phyloP scores from a whole-genome alignment of 2,797 vertebrate genomes.

The Propithecus deckenii region DNA sequence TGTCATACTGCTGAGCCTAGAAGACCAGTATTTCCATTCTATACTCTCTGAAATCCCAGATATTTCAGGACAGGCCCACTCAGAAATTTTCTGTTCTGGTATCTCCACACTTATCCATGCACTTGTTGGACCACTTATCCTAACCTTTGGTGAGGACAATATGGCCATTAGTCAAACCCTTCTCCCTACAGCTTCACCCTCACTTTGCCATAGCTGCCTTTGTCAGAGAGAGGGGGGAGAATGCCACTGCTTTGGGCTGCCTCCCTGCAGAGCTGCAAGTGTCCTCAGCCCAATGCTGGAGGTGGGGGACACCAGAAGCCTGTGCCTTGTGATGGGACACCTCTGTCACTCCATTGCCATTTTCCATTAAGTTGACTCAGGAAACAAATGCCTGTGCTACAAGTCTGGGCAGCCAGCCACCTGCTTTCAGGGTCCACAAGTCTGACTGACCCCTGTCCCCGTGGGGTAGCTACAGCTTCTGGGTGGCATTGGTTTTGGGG shows the following conservation, averaged over 20 bases:
- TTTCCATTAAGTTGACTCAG: background rate
- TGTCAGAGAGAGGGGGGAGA: background rate
- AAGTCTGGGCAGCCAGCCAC: background rate
- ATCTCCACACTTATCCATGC: background rate
- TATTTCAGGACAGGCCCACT: background rate
- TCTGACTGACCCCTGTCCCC: background rate
- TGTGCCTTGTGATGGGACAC: background rate
- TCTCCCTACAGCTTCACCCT: background rate
- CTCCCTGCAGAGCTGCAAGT: background rate
- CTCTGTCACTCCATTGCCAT: background rate
- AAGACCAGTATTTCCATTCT: background rate
- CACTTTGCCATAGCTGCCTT: background rate
- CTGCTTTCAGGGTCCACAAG: background rate
- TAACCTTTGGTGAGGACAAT: background rate
- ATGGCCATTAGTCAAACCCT: background rate
- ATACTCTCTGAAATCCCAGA: no score
- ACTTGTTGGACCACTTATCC: background rate
- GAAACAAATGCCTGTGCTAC: background rate
- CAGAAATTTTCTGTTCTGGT: background rate
- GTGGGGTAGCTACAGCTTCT: background rate
- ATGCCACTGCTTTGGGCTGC: background rate
- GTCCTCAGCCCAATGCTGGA: background rate
- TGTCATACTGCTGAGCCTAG: no score
- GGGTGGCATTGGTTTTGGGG: conserved; percentile 17
- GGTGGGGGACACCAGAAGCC: background rate